Conservation (phyloP, 2,797 vertebrate genomes). For the Poecilia wingei region DNA sequence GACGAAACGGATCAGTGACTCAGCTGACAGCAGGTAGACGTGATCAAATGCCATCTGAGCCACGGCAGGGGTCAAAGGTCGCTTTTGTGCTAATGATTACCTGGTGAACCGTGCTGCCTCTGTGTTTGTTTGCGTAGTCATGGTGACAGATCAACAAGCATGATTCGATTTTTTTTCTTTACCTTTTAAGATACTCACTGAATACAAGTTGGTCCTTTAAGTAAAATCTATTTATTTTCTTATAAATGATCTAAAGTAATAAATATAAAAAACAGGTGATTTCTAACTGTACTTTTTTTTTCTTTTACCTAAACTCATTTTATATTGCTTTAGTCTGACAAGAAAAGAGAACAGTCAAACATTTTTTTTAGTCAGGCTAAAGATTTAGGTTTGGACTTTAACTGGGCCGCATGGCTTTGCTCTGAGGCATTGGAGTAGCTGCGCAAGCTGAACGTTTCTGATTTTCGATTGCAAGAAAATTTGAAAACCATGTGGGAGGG, state of each 20-base stretch:
- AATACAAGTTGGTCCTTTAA: background rate
- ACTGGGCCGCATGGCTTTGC: background rate
- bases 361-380: background rate
- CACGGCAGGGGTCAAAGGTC: constrained; percentile 62
- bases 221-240: background rate
- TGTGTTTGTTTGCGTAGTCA: constrained; percentile 53
- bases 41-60: constrained; percentile 54
- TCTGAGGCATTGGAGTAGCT: background rate
- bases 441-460: background rate
- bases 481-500: constrained; percentile 6
- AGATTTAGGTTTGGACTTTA: background rate
- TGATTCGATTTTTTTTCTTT: background rate
- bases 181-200: background rate
- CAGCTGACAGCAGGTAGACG: constrained; percentile 67
- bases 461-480: background rate
- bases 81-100: constrained; percentile 50
- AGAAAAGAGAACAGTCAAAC: background rate
- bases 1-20: constrained; percentile 33
- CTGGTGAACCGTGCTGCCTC: constrained; percentile 54
- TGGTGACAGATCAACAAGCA: constrained; percentile 45
- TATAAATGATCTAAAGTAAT: background rate
- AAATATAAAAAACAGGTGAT: background rate
- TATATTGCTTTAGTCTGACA: background rate
- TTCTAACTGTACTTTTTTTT: background rate
- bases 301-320: background rate